Percentiles rank a stretch among this genome's conserved stretches.
phyloP scores from a whole-genome alignment of 1,140 invertebrate species.

The Ceratina australensis region DNA sequence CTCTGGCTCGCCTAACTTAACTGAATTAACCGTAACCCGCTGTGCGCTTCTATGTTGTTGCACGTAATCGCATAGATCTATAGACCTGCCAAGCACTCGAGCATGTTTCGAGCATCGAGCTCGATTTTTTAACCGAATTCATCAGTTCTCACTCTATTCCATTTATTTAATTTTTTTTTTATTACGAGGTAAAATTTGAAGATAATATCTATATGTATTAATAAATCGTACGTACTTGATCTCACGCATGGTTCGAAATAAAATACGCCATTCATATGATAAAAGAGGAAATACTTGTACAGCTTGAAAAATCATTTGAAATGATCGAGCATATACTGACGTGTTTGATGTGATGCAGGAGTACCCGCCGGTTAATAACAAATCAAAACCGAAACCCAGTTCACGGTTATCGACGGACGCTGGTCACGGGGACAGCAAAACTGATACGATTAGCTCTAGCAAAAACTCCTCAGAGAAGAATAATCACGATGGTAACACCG shows the following conservation, averaged over 20 bases:
- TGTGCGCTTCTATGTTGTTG: slow-evolving; percentile 50
- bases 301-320: background rate
- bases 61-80: slow-evolving; percentile 50
- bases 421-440: slow-evolving; percentile 72
- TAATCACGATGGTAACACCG: slow-evolving; percentile 76
- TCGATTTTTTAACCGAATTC: slow-evolving; percentile 29
- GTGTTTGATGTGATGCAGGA: slow-evolving; percentile 72
- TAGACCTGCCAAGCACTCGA: slow-evolving; percentile 17
- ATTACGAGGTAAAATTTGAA: too few relatives aligned
- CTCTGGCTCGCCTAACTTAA: slow-evolving; percentile 54
- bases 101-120: slow-evolving; percentile 1
- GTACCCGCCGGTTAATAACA: slow-evolving; percentile 81
- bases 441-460: slow-evolving; percentile 72
- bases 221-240: slow-evolving; percentile 36
- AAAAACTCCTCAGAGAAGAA: slow-evolving; percentile 76
- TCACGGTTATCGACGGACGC: slow-evolving; percentile 74
- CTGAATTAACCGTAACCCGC: slow-evolving; percentile 61
- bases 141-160: background rate
- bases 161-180: too few relatives aligned
- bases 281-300: background rate
- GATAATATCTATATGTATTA: background rate
- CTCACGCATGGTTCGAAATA: slow-evolving; percentile 41
- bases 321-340: background rate
- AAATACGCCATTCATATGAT: too few relatives aligned
- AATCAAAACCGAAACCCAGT: slow-evolving; percentile 77